A percentile compares a stretch with the other conserved stretches of the same genome.
phyloP scores from a whole-genome alignment of 1,140 invertebrate genomes.

The Uloborus diversus region DNA sequence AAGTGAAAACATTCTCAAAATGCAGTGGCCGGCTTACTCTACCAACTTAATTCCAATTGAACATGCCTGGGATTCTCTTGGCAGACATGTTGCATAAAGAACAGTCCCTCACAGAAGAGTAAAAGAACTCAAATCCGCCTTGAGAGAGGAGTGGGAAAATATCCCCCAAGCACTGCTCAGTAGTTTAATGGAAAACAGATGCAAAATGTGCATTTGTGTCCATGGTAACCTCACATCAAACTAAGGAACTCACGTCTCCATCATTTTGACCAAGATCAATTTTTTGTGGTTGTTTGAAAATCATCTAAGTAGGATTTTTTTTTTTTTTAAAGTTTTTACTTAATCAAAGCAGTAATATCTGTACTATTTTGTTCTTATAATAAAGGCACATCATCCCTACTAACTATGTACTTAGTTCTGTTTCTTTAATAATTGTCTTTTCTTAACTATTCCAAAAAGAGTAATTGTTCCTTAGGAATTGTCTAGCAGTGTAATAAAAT shows the following conservation, averaged over 20 bases:
- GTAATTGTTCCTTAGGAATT: too few relatives aligned
- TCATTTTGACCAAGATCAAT: too few relatives aligned
- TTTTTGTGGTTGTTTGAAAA: too few relatives aligned
- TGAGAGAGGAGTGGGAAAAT: not conserved
- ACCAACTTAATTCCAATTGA: not conserved
- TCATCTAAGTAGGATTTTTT: too few relatives aligned
- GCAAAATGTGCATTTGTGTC: slow-evolving; percentile 2
- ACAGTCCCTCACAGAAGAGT: not conserved
- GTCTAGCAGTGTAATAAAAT: too few relatives aligned
- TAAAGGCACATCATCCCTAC: too few relatives aligned
- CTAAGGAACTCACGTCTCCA: not conserved
- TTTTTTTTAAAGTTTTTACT: too few relatives aligned
- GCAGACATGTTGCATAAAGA: not conserved
- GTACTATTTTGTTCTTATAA: too few relatives aligned
- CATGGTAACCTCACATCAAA: not conserved
- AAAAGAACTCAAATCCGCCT: not conserved
- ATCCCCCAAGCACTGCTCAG: not conserved
- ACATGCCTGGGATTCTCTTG: not conserved
- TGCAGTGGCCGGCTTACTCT: slow-evolving; percentile 1
- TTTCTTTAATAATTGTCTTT: too few relatives aligned
- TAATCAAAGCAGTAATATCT: too few relatives aligned
- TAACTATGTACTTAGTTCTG: too few relatives aligned
- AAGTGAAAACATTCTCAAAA: not conserved
- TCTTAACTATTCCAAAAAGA: too few relatives aligned
- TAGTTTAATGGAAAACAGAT: slow-evolving; percentile 5